phyloP scores from a whole-genome alignment of 1,140 invertebrate genomes.

The Meloidogyne floridensis region DNA sequence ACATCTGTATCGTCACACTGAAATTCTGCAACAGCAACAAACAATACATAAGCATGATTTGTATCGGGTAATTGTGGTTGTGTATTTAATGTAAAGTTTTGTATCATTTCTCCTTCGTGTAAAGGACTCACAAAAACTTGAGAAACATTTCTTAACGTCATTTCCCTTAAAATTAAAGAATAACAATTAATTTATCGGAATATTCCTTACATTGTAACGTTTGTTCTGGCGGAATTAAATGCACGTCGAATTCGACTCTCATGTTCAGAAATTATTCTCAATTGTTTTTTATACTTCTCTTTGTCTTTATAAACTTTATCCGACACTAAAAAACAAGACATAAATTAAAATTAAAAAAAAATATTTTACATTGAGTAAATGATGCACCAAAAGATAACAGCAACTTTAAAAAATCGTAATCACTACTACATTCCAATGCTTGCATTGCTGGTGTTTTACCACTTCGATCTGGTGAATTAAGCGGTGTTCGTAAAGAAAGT shows the following conservation, averaged over 20 bases:
- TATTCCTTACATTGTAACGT: slow-evolving; percentile 20
- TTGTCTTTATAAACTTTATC: slow-evolving; percentile 30
- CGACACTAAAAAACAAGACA: slow-evolving; percentile 14
- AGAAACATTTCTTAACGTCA: slow-evolving; percentile 31
- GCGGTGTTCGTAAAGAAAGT: slow-evolving; percentile 30
- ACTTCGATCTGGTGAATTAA: slow-evolving; percentile 27
- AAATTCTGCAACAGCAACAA: slow-evolving; percentile 24
- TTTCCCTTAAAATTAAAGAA: slow-evolving; percentile 20
- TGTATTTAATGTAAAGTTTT: slow-evolving; percentile 12
- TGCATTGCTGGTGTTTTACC: slow-evolving; percentile 31
- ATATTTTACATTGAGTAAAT: slow-evolving; percentile 10
- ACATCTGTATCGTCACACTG: slow-evolving; percentile 12
- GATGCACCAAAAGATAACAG: slow-evolving; percentile 32
- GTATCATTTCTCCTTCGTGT: slow-evolving; percentile 26
- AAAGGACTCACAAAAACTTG: slow-evolving; percentile 38
- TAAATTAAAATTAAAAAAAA: slow-evolving; percentile 10
- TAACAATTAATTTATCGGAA: neutral
- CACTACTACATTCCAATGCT: slow-evolving; percentile 31
- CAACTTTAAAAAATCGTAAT: slow-evolving; percentile 34
- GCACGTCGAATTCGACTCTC: slow-evolving; percentile 21
- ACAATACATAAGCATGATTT: slow-evolving; percentile 28
- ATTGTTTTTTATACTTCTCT: slow-evolving; percentile 23
- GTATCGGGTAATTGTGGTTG: slow-evolving; percentile 20
- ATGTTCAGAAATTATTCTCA: slow-evolving; percentile 22
- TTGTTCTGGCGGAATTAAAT: slow-evolving; percentile 27